phyloP scores from a whole-genome alignment of 2,113 vertebrate genomes.

The Sphaerodactylus townsendi region DNA sequence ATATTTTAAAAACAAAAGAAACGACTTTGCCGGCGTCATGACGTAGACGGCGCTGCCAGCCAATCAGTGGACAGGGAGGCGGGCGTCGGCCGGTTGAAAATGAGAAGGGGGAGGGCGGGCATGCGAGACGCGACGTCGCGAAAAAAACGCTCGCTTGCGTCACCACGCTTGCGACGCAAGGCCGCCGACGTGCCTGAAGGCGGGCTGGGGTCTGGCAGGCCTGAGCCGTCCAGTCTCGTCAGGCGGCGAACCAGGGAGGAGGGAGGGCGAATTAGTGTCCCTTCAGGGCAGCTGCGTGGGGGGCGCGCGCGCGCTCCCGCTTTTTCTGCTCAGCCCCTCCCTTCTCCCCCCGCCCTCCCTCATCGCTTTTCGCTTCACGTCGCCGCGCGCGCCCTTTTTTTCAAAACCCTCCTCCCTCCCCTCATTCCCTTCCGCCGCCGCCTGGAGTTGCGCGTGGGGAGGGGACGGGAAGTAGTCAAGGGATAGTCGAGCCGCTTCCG shows the following conservation, averaged over 20 bases:
- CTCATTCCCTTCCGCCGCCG: conserved; percentile 11
- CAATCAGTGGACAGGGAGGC: not conserved
- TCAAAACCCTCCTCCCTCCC: not conserved
- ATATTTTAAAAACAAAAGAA: no score
- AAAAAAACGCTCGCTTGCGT: conserved; percentile 2
- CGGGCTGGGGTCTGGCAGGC: conserved; percentile 8
- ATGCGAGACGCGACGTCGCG: not conserved
- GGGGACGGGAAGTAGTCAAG: conserved; percentile 33
- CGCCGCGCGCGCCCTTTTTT: not conserved
- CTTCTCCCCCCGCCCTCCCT: not conserved
- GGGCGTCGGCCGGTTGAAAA: not conserved
- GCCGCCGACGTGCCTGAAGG: conserved; percentile 18
- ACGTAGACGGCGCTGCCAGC: not conserved
- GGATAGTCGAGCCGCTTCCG: conserved; percentile 6
- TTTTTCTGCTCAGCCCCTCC: not conserved
- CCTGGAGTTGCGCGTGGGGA: not conserved
- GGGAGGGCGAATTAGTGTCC: not conserved
- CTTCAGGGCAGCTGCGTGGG: not conserved
- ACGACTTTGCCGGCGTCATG: not conserved
- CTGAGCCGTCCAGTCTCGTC: not conserved
- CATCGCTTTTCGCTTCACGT: not conserved
- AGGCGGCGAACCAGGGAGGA: not conserved
- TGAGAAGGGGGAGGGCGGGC: no score
- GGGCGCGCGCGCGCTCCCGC: not conserved
- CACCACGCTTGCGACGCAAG: not conserved